Conservation (phyloP, 2,797 vertebrate genomes). For the Acanthiza pusilla region DNA sequence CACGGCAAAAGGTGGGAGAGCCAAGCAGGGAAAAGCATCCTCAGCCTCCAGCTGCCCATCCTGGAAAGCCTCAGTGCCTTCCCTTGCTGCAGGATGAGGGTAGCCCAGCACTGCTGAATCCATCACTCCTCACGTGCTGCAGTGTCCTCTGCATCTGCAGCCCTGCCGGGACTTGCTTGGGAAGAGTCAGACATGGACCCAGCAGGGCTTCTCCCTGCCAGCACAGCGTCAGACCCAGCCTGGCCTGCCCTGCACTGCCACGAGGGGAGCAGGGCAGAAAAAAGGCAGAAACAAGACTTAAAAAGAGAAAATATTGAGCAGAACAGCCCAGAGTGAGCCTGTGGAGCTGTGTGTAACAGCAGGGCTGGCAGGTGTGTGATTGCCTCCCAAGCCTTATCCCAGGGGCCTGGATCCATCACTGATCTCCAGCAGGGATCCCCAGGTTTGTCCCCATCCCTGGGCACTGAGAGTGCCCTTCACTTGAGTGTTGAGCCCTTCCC, state of each 20-base stretch:
- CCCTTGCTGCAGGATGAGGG: background rate
- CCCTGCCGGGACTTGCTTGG: background rate
- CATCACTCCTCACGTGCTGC: accelerated
- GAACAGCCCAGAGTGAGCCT: background rate
- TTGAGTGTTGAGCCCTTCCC: background rate
- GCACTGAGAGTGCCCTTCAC: background rate
- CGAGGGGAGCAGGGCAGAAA: background rate
- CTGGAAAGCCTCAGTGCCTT: background rate
- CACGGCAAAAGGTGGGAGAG: accelerated
- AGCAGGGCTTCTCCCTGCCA: background rate
- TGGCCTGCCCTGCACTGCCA: background rate
- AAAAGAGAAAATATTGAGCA: too few species aligned
- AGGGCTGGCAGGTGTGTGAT: background rate
- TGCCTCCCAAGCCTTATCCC: background rate
- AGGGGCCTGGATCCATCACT: background rate
- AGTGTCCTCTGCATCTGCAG: accelerated
- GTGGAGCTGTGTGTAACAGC: background rate
- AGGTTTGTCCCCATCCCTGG: background rate
- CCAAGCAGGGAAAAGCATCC: background rate
- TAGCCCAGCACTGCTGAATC: background rate
- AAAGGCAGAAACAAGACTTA: background rate
- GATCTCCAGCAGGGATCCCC: background rate
- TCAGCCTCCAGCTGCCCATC: background rate
- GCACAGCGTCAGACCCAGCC: background rate
- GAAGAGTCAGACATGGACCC: accelerated